Evolutionary conservation across 1,140 invertebrate genomes (phyloP), one percentile per base, ranked within the genome.

Genomic region (Drosophila persimilis): DNA sequence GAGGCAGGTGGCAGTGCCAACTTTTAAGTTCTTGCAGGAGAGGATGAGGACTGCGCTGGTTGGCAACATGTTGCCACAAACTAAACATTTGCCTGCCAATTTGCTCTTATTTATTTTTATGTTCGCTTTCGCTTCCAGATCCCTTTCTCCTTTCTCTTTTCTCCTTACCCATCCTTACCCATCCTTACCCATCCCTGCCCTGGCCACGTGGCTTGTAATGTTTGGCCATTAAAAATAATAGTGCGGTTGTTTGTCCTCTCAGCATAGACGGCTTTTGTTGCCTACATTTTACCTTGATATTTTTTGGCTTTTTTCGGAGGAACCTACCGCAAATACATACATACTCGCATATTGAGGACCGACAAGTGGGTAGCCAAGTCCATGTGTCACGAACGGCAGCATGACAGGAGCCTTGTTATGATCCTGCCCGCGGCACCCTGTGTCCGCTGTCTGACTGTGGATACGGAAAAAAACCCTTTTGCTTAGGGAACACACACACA

Each of bases 61-160:
- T 62, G 71, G 64, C 73, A 76, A 56, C 80, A 72, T 60, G 58
- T 64, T 64, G 77, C 80, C 76, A 72, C 73, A 85, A 85, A 86
- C 81, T 85, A 85, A 85, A 85, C 81, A 85, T 85, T 86, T 86
- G 78, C 79, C 60, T 88, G 83, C 78, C 83, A 88, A 88, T 88
- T 86, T 88, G 78, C 88, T 88, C 71, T 88, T 88, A 89, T 88
- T 88, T 88, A 88, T 88, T 88, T 86, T 89, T 88, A 88, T 88
- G 75, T 76, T 61, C 60, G 69, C 76, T 69, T 79, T 63, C 70
- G 35, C 64, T 79, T 79, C 60, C 41, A 41, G 41, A 58, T 31
- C 22, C 8, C 54, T 20, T 39, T 2, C 24, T 20, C 9, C 1
- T 1, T 11, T 9, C 46, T n/a, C n/a, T n/a, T n/a, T n/a, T n/a